These are phyloP conservation scores for Hyla sarda DNA, from an alignment of 2,113 vertebrate genomes.

Conservation along the genomic window DNA sequence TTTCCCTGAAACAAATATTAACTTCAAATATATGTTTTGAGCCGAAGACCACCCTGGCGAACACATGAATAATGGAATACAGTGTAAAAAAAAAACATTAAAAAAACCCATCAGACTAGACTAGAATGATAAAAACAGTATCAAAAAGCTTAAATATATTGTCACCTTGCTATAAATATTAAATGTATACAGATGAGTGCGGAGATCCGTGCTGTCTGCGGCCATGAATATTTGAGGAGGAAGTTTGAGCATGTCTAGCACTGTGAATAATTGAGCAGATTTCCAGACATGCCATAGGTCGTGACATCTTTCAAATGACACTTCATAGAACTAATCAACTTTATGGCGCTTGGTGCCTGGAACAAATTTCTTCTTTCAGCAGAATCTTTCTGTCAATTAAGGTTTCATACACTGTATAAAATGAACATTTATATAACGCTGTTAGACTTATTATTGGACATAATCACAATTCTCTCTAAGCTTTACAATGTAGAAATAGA, in stretches of 20 bases:
- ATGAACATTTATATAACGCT: conserved; percentile 7
- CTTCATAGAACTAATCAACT: conserved; percentile 36
- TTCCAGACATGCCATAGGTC: conserved; percentile 28
- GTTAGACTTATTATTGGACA: neutral
- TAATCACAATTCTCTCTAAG: neutral
- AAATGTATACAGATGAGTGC: neutral
- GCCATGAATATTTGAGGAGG: conserved; percentile 16
- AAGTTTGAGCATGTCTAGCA: conserved; percentile 25
- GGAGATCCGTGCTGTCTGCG: conserved; percentile 6
- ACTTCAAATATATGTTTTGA: neutral
- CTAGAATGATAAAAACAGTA: neutral
- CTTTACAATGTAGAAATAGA: neutral
- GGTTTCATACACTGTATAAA: neutral
- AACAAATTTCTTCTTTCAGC: neutral
- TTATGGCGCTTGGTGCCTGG: conserved; percentile 9
- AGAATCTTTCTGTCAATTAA: conserved; percentile 29
- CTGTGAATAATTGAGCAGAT: conserved; percentile 1
- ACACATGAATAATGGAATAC: neutral
- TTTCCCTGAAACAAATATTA: neutral
- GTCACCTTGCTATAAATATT: conserved; percentile 21
- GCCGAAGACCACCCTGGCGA: neutral
- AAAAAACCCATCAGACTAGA: neutral
- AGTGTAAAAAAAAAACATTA: no score
- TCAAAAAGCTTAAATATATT: neutral
- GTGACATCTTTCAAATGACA: conserved; percentile 32